These are phyloP conservation scores for Thymelicus lineola DNA, from an alignment of 2,888 invertebrate species.

Conservation along the genomic window DNA sequence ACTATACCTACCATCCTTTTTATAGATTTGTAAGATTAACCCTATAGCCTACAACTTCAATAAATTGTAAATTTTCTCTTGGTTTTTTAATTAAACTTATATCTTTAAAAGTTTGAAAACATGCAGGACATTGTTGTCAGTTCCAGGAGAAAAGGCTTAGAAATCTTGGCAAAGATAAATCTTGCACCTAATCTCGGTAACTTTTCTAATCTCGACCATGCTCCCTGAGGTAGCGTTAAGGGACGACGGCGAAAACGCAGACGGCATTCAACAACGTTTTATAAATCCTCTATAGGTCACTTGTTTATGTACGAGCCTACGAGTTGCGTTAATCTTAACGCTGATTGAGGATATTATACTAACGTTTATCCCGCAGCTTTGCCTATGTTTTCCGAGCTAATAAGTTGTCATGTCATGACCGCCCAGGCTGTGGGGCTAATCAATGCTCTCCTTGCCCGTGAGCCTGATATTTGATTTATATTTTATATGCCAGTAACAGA, in stretches of 20 bases:
- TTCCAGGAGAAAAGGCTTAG: constrained; percentile 6
- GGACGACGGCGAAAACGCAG: not conserved
- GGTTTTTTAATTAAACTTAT: not conserved
- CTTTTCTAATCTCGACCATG: constrained; percentile 20
- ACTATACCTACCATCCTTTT: no score
- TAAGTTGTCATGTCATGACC: no score
- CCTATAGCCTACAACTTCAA: no score
- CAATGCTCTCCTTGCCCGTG: no score
- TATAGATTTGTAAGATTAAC: no score
- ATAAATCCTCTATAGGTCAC: not conserved
- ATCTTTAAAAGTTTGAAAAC: not conserved
- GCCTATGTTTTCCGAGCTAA: no score
- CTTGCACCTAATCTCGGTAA: constrained; percentile 10
- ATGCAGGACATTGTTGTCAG: not conserved
- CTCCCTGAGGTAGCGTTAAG: constrained; percentile 13
- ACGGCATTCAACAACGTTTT: not conserved
- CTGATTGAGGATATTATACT: no score
- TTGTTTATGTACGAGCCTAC: not conserved
- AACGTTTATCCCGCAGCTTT: no score
- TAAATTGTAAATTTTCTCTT: not conserved
- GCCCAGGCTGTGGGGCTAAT: no score
- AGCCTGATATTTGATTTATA: no score
- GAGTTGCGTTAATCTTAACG: not conserved
- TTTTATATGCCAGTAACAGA: no score
- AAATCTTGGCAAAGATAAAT: constrained; percentile 10